Percentiles rank a stretch among this genome's conserved stretches.
phyloP scores from a whole-genome alignment of 1,140 invertebrate genomes.

The Apis mellifera region Amel_HAv3.1 CM009933.2:3059501-3060000 shows the following conservation, averaged over 20 bases:
- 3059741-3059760: not conserved
- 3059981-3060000: too few relatives aligned
- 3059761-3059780: not conserved
- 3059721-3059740: not conserved
- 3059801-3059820: conserved; percentile 22
- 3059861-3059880: conserved; percentile 20
- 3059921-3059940: not conserved
- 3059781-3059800: not conserved
- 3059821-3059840: conserved; percentile 12
- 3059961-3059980: not conserved
- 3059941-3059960: not conserved
- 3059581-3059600: too few relatives aligned
- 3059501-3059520: not conserved
- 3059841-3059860: conserved; percentile 25
- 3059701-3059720: not conserved
- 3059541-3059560: not conserved
- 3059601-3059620: not conserved
- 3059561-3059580: too few relatives aligned
- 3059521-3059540: not conserved
- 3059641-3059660: not conserved
- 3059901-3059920: not conserved
- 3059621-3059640: not conserved
- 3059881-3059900: not conserved
- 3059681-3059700: not conserved
- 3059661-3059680: not conserved